These are phyloP conservation scores for Amazona vittata DNA, from an alignment of 2,113 vertebrate species.

Conservation along the genomic window DNA sequence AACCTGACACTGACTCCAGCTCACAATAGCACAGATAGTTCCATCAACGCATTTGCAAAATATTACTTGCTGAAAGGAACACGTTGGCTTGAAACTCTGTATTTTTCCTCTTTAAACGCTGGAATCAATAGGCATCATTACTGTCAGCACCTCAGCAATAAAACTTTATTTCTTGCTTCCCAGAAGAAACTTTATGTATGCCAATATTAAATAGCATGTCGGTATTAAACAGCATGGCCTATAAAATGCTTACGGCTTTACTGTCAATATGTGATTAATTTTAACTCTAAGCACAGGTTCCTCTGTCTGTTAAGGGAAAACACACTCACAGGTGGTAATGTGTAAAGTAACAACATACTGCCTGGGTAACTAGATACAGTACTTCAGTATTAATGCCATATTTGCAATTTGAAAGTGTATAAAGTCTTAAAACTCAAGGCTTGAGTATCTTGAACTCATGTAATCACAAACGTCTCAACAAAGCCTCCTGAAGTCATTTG, in stretches of 20 bases:
- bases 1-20: not conserved
- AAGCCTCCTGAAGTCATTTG: not conserved
- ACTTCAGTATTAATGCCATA: not conserved
- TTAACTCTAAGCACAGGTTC: not conserved
- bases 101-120: not conserved
- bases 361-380: not conserved
- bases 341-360: not conserved
- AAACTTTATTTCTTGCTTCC: not conserved
- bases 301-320: not conserved
- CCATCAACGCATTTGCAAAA: not conserved
- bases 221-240: not conserved
- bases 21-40: not conserved
- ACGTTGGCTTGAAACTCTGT: not conserved
- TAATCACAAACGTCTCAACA: not conserved
- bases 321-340: fast-evolving
- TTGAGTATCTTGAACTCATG: not conserved
- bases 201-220: not conserved
- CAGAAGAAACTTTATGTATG: not conserved
- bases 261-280: not conserved
- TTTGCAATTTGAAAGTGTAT: not conserved
- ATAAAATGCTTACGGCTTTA: not conserved
- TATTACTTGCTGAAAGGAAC: not conserved
- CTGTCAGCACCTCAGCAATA: not conserved
- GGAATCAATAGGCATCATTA: not conserved
- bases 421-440: not conserved